Conservation (phyloP, 2,888 invertebrate species). For the Torymus aiolomorphi region DNA sequence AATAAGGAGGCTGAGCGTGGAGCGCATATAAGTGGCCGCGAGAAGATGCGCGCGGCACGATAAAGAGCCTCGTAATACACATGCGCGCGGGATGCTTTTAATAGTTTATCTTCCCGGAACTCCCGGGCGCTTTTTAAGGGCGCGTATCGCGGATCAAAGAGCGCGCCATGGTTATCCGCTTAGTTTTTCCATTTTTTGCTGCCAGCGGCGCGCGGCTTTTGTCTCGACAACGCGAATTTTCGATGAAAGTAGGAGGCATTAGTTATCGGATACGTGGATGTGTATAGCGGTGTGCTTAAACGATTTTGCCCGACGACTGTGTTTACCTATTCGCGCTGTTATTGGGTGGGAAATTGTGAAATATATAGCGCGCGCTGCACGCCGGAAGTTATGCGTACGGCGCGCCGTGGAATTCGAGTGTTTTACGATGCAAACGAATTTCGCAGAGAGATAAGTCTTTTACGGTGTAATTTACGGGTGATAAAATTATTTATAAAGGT, state of each 20-base stretch:
- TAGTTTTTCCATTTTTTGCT: not conserved
- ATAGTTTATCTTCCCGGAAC: constrained; percentile 51
- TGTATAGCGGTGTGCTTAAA: not conserved
- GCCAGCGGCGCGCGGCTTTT: not conserved
- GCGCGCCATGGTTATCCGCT: constrained; percentile 4
- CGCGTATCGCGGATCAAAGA: constrained; percentile 39
- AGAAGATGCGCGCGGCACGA: constrained; percentile 3
- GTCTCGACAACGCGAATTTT: constrained; percentile 19
- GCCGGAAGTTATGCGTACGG: not conserved
- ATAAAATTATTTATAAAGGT: no score
- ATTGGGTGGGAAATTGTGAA: constrained; percentile 13
- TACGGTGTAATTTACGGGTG: no score
- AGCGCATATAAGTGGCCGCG: not conserved
- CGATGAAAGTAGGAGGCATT: not conserved
- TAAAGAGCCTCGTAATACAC: constrained; percentile 13
- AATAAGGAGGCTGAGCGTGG: constrained; percentile 11
- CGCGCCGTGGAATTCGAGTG: no score
- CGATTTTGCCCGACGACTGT: constrained; percentile 1
- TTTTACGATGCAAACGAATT: constrained; percentile 1
- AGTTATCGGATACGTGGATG: not conserved
- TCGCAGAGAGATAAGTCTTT: not conserved
- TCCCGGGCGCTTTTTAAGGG: constrained; percentile 22
- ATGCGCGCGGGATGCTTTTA: constrained; percentile 32
- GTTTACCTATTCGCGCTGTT: not conserved
- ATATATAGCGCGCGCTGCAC: not conserved